These are phyloP conservation scores for Halictus ligatus DNA, from an alignment of 2,888 invertebrate genomes.

Conservation along the genomic window DNA sequence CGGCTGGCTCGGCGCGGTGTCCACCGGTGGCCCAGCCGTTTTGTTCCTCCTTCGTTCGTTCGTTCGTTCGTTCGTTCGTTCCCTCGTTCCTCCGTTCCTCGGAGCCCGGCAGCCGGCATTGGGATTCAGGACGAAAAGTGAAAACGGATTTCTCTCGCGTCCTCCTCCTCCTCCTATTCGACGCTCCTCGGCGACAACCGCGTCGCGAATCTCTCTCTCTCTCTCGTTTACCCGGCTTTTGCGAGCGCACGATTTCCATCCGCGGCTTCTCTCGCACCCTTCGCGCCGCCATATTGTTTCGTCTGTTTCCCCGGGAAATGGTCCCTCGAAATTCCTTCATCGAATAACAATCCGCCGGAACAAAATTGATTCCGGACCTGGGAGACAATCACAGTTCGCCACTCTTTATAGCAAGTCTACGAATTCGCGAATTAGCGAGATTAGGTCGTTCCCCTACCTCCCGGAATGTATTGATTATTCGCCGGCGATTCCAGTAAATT, in stretches of 20 bases:
- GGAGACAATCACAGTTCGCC: background rate
- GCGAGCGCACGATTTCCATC: constrained; percentile 47
- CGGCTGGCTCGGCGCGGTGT: constrained; percentile 69
- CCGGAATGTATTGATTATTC: too few relatives aligned
- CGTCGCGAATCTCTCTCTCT: constrained; percentile 56
- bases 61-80: constrained; percentile 61
- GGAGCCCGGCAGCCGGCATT: constrained; percentile 65
- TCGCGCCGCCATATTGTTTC: constrained; percentile 45
- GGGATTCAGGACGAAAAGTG: constrained; percentile 75
- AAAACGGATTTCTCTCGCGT: constrained; percentile 74
- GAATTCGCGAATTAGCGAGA: background rate
- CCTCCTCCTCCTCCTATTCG: constrained; percentile 47
- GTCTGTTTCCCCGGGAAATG: constrained; percentile 32
- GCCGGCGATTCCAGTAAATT: too few relatives aligned
- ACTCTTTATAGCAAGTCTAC: background rate
- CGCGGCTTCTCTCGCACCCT: constrained; percentile 38
- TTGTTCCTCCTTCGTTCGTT: constrained; percentile 69
- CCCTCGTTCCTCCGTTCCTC: constrained; percentile 45
- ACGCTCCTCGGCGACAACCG: constrained; percentile 37
- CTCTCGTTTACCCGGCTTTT: constrained; percentile 35
- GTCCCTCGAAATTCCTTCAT: background rate
- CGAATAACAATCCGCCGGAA: background rate
- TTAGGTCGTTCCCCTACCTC: background rate
- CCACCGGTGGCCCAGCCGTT: constrained; percentile 65
- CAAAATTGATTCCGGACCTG: background rate